Base-by-base conservation (phyloP, 2,888 invertebrate genomes). In the Epinotia demarniana region DNA sequence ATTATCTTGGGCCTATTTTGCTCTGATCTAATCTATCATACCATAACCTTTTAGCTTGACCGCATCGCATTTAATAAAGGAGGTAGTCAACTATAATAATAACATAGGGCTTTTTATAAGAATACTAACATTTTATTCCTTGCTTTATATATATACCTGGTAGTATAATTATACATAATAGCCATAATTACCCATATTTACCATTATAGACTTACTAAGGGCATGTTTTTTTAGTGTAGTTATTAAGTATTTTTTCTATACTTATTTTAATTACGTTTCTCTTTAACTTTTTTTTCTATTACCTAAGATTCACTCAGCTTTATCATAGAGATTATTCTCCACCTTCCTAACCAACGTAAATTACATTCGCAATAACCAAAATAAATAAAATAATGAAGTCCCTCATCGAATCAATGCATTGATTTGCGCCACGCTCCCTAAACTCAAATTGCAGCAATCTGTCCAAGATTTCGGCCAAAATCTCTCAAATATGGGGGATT, bases 371-470 rank as follows among this genome's bases (percentile, higher is more conserved):
- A 72, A 75, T 67, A 61, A 72, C 53, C 23, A 27, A 43, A 66
- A 66, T 58, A 75, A 66, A 75, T 67, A 67, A 2, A 61, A 72
- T 67, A 75, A 75, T 70, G 49, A 75, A 55, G 71, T 67, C 75
- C 66, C 75, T 72, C 61, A 57, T 75, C 55, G 71, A 61, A 75
- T 75, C 62, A 75, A 72, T 72, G 72, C 75, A 72, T 72, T 80
- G 82, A 81, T 83, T 80, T 72, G 77, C 74, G 77, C 74, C 72
- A 78, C 80, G 70, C 73, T 83, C 84, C 80, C 77, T 62, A 78
- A 80, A 81, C 83, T 83, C 80, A 81, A 85, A 84, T 84, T 67
- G 71, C 61, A 82, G 80, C 83, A 81, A 85, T 85, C 82, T 80
- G 79, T 77, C 79, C 81, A 80, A 81, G 82, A 84, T 82, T 84